Evolutionary conservation across 1,140 invertebrate species (phyloP), one percentile per base, ranked within the genome.

Genomic region (Leucophenga varia): DNA sequence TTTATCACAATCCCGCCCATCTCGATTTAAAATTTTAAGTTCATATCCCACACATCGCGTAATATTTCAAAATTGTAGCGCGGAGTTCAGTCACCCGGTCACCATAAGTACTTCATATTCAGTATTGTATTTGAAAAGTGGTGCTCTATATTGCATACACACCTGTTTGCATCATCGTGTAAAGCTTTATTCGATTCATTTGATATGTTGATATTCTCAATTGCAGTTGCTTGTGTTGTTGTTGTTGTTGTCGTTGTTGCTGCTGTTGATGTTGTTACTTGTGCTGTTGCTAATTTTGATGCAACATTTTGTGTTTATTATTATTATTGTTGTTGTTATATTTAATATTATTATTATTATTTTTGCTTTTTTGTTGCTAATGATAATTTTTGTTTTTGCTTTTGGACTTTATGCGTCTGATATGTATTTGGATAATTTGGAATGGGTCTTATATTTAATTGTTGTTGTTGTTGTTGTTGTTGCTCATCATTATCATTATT

Each of bases 391-490:
- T n/a, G n/a, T n/a, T n/a, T n/a, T n/a, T n/a, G n/a, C n/a, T n/a
- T n/a, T n/a, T n/a, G n/a, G n/a, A n/a, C n/a, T n/a, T 19, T 10
- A 3, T 45, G 22, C 32, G 39, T 43, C 47, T 73, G 71, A 74
- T 73, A 74, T 73, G 71, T 69, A 49, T 60, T 52, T 49, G 55
- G 40, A 42, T n/a, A n/a, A 54, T 57, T 69, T 48, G 53, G 48
- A 54, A 49, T 52, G 50, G 55, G 55, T 45, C 57, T 59, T 56
- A 74, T 57, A 49, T 72, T 72, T 54, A 74, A 61, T 64, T 70
- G 61, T 74, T 74, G 58, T 71, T 72, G 56, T 69, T 72, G 49
- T 72, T n/a, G n/a, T n/a, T n/a, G n/a, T n/a, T n/a, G n/a, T n/a
- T n/a, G n/a, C n/a, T n/a, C 65, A 57, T 71, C 70, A 47, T 67